Conservation (phyloP, 2,797 vertebrate species). For the Nasua narica region DNA sequence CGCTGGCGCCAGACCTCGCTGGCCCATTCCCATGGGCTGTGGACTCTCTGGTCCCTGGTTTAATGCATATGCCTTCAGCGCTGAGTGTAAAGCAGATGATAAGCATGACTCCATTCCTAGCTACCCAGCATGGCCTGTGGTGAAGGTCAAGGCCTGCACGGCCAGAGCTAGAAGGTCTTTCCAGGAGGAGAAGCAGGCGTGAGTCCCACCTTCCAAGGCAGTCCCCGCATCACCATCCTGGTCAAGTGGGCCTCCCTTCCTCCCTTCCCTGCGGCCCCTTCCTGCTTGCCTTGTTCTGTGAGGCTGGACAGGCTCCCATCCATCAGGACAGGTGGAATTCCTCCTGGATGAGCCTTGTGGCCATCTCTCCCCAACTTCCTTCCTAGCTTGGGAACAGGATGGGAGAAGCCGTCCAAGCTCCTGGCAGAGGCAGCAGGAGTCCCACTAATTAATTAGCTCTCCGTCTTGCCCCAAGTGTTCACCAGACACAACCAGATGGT, state of each 20-base stretch:
- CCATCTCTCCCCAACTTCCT: background rate
- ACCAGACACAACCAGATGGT: slow-evolving; percentile 66
- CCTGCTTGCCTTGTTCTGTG: background rate
- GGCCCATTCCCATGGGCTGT: background rate
- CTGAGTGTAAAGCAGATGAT: background rate
- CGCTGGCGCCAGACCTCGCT: background rate
- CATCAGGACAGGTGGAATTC: background rate
- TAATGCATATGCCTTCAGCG: background rate
- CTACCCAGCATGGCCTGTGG: background rate
- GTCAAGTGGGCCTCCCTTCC: background rate
- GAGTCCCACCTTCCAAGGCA: background rate
- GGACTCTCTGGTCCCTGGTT: background rate
- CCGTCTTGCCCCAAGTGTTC: background rate
- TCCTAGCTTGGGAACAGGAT: background rate
- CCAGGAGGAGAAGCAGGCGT: background rate
- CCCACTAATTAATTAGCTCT: slow-evolving; percentile 36
- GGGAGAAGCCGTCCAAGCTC: background rate
- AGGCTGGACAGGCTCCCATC: background rate
- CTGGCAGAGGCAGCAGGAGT: background rate
- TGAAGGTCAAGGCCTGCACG: background rate
- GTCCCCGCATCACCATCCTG: accelerated
- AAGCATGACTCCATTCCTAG: background rate
- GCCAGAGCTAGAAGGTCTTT: background rate
- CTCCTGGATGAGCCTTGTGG: background rate
- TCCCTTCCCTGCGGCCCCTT: too few species aligned